Conservation (phyloP, 1,140 invertebrate species). For the Lerema accius region DNA sequence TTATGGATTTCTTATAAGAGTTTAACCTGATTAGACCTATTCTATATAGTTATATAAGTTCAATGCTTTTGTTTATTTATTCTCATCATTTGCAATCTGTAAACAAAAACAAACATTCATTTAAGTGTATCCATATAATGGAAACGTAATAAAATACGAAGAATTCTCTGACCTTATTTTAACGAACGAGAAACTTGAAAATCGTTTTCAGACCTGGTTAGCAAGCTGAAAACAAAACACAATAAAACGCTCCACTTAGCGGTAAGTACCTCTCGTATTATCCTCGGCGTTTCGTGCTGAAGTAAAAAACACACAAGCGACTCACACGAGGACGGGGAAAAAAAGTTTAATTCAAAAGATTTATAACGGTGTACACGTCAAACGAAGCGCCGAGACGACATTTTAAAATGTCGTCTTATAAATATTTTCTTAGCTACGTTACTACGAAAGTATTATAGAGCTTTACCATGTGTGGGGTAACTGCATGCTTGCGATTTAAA, state of each 20-base stretch:
- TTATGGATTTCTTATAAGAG: too few species aligned
- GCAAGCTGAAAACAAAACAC: conserved; percentile 13
- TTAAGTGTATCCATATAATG: too few species aligned
- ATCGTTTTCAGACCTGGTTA: conserved; percentile 1
- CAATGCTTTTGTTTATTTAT: too few species aligned
- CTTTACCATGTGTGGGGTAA: too few species aligned
- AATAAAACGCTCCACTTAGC: conserved; percentile 17
- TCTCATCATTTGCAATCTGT: too few species aligned
- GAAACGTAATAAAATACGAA: background rate
- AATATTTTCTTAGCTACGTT: conserved; percentile 31
- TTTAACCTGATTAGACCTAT: too few species aligned
- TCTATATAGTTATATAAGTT: too few species aligned
- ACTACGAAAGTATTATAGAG: too few species aligned
- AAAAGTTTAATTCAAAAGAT: conserved; percentile 35
- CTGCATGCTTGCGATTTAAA: too few species aligned
- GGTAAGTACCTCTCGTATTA: conserved; percentile 6
- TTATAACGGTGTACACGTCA: conserved; percentile 30
- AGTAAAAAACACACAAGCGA: conserved; percentile 25
- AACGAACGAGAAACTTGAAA: background rate
- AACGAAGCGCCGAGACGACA: conserved; percentile 28
- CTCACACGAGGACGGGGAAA: conserved; percentile 5
- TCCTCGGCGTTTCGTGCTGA: conserved; percentile 11
- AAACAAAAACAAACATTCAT: too few species aligned
- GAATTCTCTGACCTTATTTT: background rate
- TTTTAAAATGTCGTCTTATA: conserved; percentile 35